phyloP scores from a whole-genome alignment of 1,140 invertebrate species.

The Pachypsylla venusta region DNA sequence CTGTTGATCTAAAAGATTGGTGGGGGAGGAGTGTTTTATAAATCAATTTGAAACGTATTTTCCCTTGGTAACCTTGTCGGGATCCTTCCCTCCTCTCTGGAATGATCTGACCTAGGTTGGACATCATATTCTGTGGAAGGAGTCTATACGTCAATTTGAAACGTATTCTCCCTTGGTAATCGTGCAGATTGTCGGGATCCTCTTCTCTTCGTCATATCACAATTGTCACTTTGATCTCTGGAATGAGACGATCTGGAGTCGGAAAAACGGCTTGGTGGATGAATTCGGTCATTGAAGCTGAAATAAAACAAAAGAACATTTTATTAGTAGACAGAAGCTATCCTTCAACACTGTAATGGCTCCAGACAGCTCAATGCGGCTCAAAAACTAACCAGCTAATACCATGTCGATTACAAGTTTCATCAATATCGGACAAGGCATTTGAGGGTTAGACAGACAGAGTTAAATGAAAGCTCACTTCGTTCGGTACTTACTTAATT shows the following conservation, averaged over 20 bases:
- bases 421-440: neutral
- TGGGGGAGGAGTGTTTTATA: too few relatives aligned
- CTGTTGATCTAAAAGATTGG: too few relatives aligned
- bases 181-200: constrained; percentile 21
- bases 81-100: too few relatives aligned
- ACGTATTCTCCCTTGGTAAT: constrained; percentile 27
- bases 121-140: too few relatives aligned
- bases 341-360: neutral
- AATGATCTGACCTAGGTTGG: too few relatives aligned
- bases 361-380: neutral
- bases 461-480: neutral
- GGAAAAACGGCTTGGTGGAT: constrained; percentile 38
- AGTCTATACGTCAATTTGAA: constrained; percentile 30
- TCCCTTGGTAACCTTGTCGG: too few relatives aligned
- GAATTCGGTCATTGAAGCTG: constrained; percentile 41
- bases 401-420: neutral
- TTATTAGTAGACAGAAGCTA: constrained; percentile 23
- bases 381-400: too few relatives aligned
- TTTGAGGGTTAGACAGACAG: neutral
- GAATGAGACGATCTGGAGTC: constrained; percentile 36
- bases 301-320: constrained; percentile 36
- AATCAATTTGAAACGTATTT: too few relatives aligned
- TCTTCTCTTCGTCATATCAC: constrained; percentile 21
- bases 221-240: constrained; percentile 37
- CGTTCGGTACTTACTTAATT: too few relatives aligned